Conservation (phyloP, 2,113 vertebrate genomes). For the Tragulus kanchil region DNA sequence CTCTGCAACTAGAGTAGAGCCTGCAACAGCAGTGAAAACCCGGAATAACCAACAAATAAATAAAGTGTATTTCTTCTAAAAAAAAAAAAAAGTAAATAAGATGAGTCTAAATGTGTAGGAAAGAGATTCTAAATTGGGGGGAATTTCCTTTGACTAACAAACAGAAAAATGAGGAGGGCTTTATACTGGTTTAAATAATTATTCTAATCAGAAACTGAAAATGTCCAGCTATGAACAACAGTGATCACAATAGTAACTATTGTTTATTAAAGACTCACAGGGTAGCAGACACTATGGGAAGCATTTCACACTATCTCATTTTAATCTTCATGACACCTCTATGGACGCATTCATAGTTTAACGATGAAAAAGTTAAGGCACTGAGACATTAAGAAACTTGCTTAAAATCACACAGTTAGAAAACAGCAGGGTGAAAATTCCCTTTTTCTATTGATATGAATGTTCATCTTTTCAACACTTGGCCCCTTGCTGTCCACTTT, state of each 20-base stretch:
- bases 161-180: not conserved
- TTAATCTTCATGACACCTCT: not conserved
- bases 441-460: not conserved
- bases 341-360: not conserved
- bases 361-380: not conserved
- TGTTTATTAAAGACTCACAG: not conserved
- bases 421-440: not conserved
- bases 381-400: conserved; percentile 2
- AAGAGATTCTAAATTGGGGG: not conserved
- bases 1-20: too few species aligned
- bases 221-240: not conserved
- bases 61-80: too few species aligned
- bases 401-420: not conserved
- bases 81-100: not conserved
- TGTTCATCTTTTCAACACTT: not conserved
- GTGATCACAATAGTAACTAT: not conserved
- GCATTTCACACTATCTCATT: not conserved
- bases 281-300: not conserved
- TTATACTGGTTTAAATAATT: not conserved
- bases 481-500: not conserved
- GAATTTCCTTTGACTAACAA: not conserved
- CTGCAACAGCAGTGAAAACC: too few species aligned
- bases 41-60: too few species aligned
- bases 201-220: not conserved
- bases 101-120: not conserved